Evolutionary conservation across 2,888 invertebrate species (phyloP).

Genomic region (Coecobrya sp.): DNA sequence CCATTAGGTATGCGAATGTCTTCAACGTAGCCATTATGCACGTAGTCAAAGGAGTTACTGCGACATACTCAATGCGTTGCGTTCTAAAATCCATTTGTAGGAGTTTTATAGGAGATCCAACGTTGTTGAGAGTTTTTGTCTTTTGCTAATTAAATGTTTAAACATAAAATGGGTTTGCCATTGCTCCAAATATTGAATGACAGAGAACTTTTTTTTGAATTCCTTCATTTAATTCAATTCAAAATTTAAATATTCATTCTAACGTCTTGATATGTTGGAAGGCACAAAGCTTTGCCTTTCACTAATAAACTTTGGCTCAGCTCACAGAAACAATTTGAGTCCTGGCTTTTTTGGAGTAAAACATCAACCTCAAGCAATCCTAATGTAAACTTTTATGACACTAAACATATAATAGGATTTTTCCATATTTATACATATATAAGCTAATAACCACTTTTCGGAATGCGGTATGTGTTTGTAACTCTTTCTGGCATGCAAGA

Average conservation of each 20-base stretch:
- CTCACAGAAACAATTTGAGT: constrained; percentile 22
- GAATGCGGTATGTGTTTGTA: neutral
- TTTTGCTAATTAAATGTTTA: constrained; percentile 34
- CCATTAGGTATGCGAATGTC: no score
- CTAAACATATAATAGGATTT: neutral
- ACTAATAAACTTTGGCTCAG: constrained; percentile 46
- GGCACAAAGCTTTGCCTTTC: neutral
- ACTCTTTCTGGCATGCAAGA: neutral
- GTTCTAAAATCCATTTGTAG: neutral
- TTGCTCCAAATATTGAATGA: neutral
- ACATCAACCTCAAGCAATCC: neutral
- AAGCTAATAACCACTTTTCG: neutral
- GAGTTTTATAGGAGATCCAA: neutral
- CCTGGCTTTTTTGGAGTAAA: neutral
- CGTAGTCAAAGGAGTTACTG: neutral
- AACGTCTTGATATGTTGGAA: neutral
- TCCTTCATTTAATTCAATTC: constrained; percentile 32
- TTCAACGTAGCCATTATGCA: neutral
- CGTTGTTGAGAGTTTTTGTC: constrained; percentile 34
- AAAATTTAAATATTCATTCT: constrained; percentile 38
- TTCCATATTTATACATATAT: neutral
- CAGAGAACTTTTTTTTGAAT: neutral
- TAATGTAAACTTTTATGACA: neutral
- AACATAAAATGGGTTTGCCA: neutral
- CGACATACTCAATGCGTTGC: neutral